Conservation (phyloP, 2,797 vertebrate genomes). For the Eupleurogrammus muticus region DNA sequence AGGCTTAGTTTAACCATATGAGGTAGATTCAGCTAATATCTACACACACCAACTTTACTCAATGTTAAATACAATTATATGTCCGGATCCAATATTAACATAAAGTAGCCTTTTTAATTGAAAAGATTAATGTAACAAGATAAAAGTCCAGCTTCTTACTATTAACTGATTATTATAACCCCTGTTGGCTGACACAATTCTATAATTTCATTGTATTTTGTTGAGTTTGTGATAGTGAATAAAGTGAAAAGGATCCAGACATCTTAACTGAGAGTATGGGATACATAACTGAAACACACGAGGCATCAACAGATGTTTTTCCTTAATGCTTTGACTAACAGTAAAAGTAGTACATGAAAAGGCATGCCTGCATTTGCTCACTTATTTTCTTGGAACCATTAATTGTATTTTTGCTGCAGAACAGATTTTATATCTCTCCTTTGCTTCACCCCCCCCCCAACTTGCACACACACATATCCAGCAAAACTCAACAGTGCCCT, state of each 20-base stretch:
- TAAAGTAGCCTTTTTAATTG: neutral
- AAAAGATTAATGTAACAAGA: neutral
- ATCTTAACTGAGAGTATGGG: neutral
- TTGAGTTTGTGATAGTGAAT: neutral
- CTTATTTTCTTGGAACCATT: neutral
- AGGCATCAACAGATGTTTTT: conserved; percentile 11
- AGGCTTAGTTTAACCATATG: conserved; percentile 32
- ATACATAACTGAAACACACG: neutral
- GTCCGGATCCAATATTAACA: neutral
- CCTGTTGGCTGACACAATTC: neutral
- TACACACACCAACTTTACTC: conserved; percentile 1
- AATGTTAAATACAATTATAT: neutral
- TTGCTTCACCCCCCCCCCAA: neutral
- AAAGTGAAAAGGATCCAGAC: neutral
- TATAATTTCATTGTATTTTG: neutral
- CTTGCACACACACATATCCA: neutral
- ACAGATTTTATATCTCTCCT: neutral
- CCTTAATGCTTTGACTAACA: neutral
- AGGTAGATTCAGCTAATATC: conserved; percentile 34
- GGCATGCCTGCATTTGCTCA: neutral
- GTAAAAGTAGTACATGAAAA: neutral
- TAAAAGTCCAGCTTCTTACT: neutral
- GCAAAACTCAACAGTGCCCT: conserved; percentile 64
- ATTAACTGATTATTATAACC: neutral
- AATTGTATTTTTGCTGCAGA: neutral